These are phyloP conservation scores for Bagarius yarrelli DNA, from an alignment of 2,113 vertebrate species.

Conservation along the genomic window DNA sequence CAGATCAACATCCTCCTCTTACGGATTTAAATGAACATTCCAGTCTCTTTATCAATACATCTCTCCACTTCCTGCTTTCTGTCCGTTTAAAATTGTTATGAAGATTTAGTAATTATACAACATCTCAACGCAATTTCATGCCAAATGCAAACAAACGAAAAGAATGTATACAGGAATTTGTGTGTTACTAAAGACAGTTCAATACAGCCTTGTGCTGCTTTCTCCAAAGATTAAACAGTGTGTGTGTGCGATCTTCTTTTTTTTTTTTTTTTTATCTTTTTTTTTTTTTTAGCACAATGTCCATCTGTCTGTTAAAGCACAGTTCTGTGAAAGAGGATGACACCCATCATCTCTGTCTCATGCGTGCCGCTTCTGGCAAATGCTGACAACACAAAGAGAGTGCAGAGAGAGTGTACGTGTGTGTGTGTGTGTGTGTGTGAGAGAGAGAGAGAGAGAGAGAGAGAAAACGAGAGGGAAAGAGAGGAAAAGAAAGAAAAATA, in stretches of 20 bases:
- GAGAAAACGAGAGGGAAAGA: conserved; percentile 41
- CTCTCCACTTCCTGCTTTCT: conserved; percentile 36
- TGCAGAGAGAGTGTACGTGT: neutral
- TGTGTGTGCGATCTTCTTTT: neutral
- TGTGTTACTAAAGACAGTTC: neutral
- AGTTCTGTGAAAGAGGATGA: conserved; percentile 62
- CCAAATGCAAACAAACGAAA: conserved; percentile 61
- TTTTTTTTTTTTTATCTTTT: neutral
- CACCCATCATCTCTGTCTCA: conserved; percentile 67
- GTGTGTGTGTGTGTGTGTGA: neutral
- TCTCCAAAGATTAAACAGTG: conserved; percentile 15
- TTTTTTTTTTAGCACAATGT: conserved; percentile 57
- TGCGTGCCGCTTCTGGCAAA: conserved; percentile 69
- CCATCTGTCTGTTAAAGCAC: conserved; percentile 57
- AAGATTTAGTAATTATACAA: conserved; percentile 70
- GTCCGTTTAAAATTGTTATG: conserved; percentile 74
- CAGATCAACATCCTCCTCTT: neutral
- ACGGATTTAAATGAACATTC: neutral
- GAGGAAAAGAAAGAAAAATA: conserved; percentile 47
- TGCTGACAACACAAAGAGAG: conserved; percentile 63
- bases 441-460: conserved; percentile 32
- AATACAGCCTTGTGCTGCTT: neutral
- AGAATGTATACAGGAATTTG: conserved; percentile 53
- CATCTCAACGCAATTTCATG: conserved; percentile 73
- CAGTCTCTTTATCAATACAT: neutral